Evolutionary conservation across 2,113 vertebrate species (phyloP), one percentile per base, ranked within the genome.

Genomic region (Sander vitreus): DNA sequence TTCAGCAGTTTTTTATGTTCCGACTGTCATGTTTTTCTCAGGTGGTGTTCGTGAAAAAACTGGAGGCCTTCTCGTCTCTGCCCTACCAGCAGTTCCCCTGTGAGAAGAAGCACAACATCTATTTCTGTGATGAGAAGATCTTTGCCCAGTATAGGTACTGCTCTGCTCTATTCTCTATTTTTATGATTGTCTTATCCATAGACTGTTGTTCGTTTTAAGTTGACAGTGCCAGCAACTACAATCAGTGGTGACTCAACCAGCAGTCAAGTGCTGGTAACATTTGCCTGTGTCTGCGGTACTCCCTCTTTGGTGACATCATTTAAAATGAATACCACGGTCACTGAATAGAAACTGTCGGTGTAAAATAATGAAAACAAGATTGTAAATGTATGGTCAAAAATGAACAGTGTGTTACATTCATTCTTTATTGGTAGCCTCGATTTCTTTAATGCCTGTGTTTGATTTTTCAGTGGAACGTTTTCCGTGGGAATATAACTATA

Each of bases 41-140:
- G 98, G 98, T 99, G 75, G 96, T 99, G 77, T 99, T 99, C 2
- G 96, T 97, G 48, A 93, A 94, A 73, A 97, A 96, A 71, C 94
- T 96, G 0, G 90, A 95, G 0, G 92, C 96, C 3, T 99, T 98
- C 86, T 95, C 96, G 5, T 84, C 94, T 4, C 95, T 99, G 68
- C 90, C 94, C 43, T 91, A 96, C 51, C 93, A 95, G 4, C 95
- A 97, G 81, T 94, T 98, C 83, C 96, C 96, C 81, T 95, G 96
- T 11, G 98, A 99, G 91, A 98, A 96, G 93, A 97, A 96, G 54
- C 95, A 97, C 0, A 97, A 97, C 88, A 98, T 99, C 85, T 98
- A 97, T 86, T 99, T 98, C 69, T 92, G 68, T 1, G 96, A 99
- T 6, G 96, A 93, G 4, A 96, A 93, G 43, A 96, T 97, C 81